Evolutionary conservation across 1,140 invertebrate species (phyloP), one percentile per base, ranked within the genome.

Genomic region (Prorops nasuta): DNA sequence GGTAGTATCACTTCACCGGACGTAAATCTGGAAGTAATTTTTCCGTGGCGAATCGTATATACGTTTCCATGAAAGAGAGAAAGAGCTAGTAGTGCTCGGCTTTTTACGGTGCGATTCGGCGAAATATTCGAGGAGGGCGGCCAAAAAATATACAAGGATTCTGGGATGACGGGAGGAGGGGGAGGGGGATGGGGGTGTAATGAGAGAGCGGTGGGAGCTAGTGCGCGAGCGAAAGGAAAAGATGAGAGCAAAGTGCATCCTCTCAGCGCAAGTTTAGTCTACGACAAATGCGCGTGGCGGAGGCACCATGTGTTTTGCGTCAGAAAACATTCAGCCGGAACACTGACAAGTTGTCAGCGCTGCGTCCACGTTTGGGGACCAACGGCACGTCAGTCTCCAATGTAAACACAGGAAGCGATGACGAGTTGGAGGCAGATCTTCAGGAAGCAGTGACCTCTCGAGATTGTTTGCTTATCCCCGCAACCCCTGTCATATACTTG

Each of bases 361-460:
- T 42, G 40, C 47, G 56, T 61, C 64, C 48, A 55, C 58, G 56
- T 60, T 59, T 35, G 52, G 59, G 62, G 44, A 36, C 56, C 58
- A 59, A 64, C 58, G 56, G 66, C 58, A 66, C 52, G 64, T 67
- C 60, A 58, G 63, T 63, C 58, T 43, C 21, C 58, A 60, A 46
- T 64, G 64, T 70, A 70, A 70, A 70, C 64, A 69, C 63, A 63
- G 63, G 64, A 70, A 69, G 59, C 59, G 60, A 61, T 54, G 60
- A 58, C 50, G 52, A 67, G 51, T 56, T 56, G 55, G 60, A 63
- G 62, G 35, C 53, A 54, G 51, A 39, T 54, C 50, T 61, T 46
- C 59, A 61, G 58, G 53, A 61, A 62, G 34, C 46, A 48, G 52
- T 58, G 56, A 63, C 60, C 60, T 55, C 34, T n/a, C n/a, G n/a